phyloP scores from a whole-genome alignment of 2,113 vertebrate genomes.

The Misgurnus mizolepis region DNA sequence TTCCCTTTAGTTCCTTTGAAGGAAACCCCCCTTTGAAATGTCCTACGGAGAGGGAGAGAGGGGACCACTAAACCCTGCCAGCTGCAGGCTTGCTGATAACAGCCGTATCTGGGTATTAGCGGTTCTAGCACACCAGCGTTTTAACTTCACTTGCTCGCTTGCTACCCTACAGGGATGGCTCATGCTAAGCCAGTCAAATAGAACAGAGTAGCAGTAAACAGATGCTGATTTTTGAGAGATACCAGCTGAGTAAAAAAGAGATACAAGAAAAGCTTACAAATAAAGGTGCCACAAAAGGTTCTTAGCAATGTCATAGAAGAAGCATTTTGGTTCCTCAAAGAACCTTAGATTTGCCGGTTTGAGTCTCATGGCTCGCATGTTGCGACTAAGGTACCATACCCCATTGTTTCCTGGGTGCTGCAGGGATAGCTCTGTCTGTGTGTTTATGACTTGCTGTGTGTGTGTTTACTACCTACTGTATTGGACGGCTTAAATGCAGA shows the following conservation, averaged over 20 bases:
- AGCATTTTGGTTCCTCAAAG: too few species aligned
- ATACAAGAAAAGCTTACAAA: background rate
- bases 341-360: too few species aligned
- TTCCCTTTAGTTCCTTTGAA: conserved; percentile 40
- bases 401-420: too few species aligned
- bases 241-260: conserved; percentile 36
- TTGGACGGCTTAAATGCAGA: too few species aligned
- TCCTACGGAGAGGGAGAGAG: conserved; percentile 36
- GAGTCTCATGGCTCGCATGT: too few species aligned
- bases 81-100: conserved; percentile 51
- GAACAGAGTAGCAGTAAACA: conserved; percentile 37
- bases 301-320: background rate
- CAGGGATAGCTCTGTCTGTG: too few species aligned
- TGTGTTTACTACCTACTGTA: too few species aligned
- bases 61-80: conserved; percentile 49
- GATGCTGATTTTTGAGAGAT: conserved; percentile 57
- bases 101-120: conserved; percentile 42
- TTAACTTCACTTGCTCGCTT: conserved; percentile 3
- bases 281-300: background rate
- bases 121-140: conserved; percentile 39
- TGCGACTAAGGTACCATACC: too few species aligned
- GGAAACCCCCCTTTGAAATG: conserved; percentile 28
- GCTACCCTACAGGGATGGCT: conserved; percentile 12
- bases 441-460: too few species aligned
- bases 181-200: background rate